Evolutionary conservation across 2,113 vertebrate genomes (phyloP), one percentile per base, ranked within the genome.

Genomic region (Fukomys damarensis): DNA sequence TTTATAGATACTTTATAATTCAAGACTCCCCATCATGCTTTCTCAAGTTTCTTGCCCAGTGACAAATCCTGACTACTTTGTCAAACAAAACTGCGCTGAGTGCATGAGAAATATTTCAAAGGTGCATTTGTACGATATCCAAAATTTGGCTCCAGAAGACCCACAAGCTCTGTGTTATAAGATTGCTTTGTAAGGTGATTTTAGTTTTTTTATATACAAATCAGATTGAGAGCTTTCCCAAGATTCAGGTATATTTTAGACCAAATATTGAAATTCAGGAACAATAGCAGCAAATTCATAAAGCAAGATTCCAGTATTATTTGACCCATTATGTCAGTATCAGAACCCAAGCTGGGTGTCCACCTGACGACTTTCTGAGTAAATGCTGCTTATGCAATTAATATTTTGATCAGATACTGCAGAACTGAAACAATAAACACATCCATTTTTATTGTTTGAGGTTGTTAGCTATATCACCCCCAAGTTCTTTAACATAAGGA

Each of bases 101-200:
- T 86, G 0, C 13, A 66, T 30, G 9, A 68, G 28, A 52, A 65
- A 24, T 16, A 46, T 63, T 83, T 92, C 32, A 79, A 70, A 65
- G 30, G 38, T 63, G 0, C 32, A 11, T 56, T 30, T 70, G 5
- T 79, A 3, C 7, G 28, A 0, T 7, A 43, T 14, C 28, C 30
- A 94, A 72, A 68, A 89, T 85, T 79, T 72, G 86, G 43, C 80
- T 43, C 94, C 11, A 54, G 22, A 86, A 82, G 81, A n/a, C 20
- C 5, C 3, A 11, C 54, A 52, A 49, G 2, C 16, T 84, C 43
- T 56, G 7, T 32, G 12, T 32, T 41, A 4, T 46, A 26, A 35
- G 11, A 41, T 95, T 80, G 20, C 22, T 82, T 72, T 41, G 7
- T 28, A 88, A 35, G 46, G 24, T 28, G 17, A 46, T 85, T 85